A percentile compares a stretch with the other conserved stretches of the same genome.
Conservation (phyloP, 2,113 vertebrate species). For the Galemys pyrenaicus region DNA sequence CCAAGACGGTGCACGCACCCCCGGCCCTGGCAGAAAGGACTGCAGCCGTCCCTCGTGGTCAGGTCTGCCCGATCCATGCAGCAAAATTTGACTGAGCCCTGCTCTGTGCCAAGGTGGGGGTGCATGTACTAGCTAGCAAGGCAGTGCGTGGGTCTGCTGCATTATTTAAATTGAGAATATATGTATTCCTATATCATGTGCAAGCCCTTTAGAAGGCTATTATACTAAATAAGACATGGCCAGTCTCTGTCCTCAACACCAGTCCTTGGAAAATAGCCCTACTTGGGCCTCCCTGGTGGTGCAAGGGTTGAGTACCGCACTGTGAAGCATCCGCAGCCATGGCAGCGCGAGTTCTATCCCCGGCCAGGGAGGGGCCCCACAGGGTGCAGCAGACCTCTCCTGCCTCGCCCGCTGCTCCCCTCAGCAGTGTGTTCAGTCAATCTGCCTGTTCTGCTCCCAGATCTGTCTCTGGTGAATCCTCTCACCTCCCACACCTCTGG, state of each 20-base stretch:
- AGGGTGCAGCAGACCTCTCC: no score
- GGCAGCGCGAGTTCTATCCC: no score
- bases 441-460: no score
- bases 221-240: background rate
- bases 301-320: no score
- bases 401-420: no score
- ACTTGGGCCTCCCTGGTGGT: no score
- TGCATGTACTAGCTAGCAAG: background rate
- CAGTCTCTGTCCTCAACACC: background rate
- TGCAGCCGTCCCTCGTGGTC: background rate
- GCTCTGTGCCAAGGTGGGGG: background rate
- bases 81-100: background rate
- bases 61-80: background rate
- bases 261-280: background rate
- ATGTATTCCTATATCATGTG: no score
- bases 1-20: background rate
- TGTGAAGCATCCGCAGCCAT: no score
- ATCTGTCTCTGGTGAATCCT: no score
- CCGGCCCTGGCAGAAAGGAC: background rate
- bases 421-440: no score
- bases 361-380: no score
- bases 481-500: no score
- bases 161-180: background rate
- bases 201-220: background rate
- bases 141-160: fast-evolving